Conservation (phyloP, 1,140 invertebrate species). For the Sogatella furcifera region DNA sequence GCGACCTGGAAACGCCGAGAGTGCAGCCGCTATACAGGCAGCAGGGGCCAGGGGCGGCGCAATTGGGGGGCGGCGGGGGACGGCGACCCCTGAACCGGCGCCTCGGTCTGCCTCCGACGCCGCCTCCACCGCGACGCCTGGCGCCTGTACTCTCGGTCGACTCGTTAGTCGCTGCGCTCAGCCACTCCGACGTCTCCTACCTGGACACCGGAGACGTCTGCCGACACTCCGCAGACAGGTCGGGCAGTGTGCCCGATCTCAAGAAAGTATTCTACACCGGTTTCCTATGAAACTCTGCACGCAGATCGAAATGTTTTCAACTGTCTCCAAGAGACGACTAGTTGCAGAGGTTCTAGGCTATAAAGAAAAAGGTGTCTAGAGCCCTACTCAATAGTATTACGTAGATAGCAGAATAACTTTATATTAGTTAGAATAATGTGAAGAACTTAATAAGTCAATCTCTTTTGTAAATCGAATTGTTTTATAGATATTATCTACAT, state of each 20-base stretch:
- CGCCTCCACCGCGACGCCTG: conserved; percentile 17
- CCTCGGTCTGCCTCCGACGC: conserved; percentile 9
- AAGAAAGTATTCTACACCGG: conserved; percentile 18
- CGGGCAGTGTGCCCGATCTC: conserved; percentile 19
- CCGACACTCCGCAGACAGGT: conserved; percentile 1
- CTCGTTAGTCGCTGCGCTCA: conserved; percentile 16
- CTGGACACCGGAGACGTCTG: conserved; percentile 11
- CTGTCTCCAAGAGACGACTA: too few species aligned
- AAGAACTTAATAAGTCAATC: too few species aligned
- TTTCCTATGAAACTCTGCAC: too few species aligned
- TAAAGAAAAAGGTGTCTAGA: too few species aligned
- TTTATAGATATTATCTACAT: too few species aligned
- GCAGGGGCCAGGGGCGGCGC: conserved; percentile 4
- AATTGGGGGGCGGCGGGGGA: too few species aligned
- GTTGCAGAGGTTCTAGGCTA: too few species aligned
- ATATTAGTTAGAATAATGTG: too few species aligned
- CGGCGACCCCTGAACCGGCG: conserved; percentile 7
- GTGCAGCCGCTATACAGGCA: conserved; percentile 5
- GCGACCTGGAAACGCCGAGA: not conserved
- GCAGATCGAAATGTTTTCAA: too few species aligned
- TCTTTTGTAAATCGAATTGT: too few species aligned
- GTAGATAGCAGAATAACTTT: too few species aligned
- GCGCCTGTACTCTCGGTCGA: conserved; percentile 20
- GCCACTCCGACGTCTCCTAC: conserved; percentile 14
- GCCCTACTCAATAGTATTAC: too few species aligned